phyloP scores from a whole-genome alignment of 2,888 invertebrate genomes.

The Yponomeuta sedellus region DNA sequence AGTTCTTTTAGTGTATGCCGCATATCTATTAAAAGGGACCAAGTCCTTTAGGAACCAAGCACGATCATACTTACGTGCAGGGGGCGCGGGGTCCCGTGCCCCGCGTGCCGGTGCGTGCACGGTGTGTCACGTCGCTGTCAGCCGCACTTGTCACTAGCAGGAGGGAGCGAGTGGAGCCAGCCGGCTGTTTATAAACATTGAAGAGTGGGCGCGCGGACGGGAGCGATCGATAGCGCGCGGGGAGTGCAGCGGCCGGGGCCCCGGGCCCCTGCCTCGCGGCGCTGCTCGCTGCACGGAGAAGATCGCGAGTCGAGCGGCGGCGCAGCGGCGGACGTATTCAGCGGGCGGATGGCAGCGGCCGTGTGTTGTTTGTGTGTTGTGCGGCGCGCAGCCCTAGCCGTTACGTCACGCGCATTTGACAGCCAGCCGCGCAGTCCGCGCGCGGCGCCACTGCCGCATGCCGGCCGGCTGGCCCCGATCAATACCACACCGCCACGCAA shows the following conservation, averaged over 20 bases:
- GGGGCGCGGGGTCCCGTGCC: background rate
- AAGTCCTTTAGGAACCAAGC: conserved; percentile 36
- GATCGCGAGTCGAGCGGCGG: conserved; percentile 28
- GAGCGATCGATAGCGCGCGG: conserved; percentile 42
- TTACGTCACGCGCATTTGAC: conserved; percentile 64
- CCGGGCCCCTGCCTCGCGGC: conserved; percentile 26
- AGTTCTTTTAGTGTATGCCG: conserved; percentile 30
- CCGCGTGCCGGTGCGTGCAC: conserved; percentile 1
- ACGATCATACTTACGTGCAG: conserved; percentile 58
- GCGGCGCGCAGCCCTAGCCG: conserved; percentile 29
- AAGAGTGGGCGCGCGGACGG: conserved; percentile 35
- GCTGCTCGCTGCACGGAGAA: background rate
- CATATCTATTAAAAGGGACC: conserved; percentile 27
- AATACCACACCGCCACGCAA: conserved; percentile 18
- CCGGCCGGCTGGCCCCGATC: conserved; percentile 8
- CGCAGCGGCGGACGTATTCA: conserved; percentile 45
- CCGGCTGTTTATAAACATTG: conserved; percentile 75
- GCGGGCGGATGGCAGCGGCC: conserved; percentile 46
- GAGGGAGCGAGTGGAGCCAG: conserved; percentile 52
- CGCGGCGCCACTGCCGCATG: conserved; percentile 24
- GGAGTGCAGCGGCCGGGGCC: conserved; percentile 31
- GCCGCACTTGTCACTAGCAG: conserved; percentile 55
- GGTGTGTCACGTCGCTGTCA: conserved; percentile 15
- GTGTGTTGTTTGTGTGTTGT: conserved; percentile 15
- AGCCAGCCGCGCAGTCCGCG: conserved; percentile 36